Percentiles rank a stretch among this genome's conserved stretches.
Evolutionary conservation across 2,888 invertebrate genomes (phyloP).

Genomic region (Nephrocerus scutellatus): DNA sequence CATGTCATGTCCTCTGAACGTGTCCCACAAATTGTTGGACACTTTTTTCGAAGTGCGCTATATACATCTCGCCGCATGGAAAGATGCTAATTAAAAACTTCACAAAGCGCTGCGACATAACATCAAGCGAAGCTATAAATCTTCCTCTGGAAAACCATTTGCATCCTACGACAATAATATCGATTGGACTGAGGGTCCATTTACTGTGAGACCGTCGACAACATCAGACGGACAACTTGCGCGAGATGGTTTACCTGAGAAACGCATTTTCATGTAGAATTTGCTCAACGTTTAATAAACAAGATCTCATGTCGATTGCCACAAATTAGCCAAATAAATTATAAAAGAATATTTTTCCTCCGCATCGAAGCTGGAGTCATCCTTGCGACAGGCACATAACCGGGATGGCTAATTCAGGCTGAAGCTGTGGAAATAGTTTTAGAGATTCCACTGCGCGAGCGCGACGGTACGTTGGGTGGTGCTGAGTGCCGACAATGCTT

Average conservation of each 20-base stretch:
- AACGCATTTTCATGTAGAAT: conserved; percentile 33
- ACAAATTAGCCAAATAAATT: conserved; percentile 45
- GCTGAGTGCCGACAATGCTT: conserved; percentile 25
- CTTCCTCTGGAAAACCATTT: conserved; percentile 42
- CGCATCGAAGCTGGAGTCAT: conserved; percentile 15
- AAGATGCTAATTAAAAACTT: too few relatives aligned
- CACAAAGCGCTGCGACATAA: conserved; percentile 30
- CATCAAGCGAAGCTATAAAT: conserved; percentile 43
- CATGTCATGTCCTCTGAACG: not conserved
- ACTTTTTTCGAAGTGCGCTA: too few relatives aligned
- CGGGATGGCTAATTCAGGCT: too few relatives aligned
- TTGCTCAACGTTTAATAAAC: conserved; percentile 44
- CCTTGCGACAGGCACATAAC: conserved; percentile 2
- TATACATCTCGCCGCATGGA: too few relatives aligned
- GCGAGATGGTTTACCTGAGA: too few relatives aligned
- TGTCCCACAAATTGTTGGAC: not conserved
- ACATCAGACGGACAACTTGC: conserved; percentile 9
- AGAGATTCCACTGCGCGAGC: too few relatives aligned
- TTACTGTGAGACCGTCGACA: conserved; percentile 1
- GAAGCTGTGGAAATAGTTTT: too few relatives aligned
- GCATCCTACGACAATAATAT: conserved; percentile 32
- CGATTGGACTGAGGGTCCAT: conserved; percentile 23
- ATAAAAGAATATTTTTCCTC: conserved; percentile 28
- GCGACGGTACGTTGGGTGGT: too few relatives aligned
- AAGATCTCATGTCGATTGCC: conserved; percentile 45